Evolutionary conservation across 2,888 invertebrate genomes (phyloP), one percentile per base, ranked within the genome.

Genomic region (Chrysopilus asiliformis): DNA sequence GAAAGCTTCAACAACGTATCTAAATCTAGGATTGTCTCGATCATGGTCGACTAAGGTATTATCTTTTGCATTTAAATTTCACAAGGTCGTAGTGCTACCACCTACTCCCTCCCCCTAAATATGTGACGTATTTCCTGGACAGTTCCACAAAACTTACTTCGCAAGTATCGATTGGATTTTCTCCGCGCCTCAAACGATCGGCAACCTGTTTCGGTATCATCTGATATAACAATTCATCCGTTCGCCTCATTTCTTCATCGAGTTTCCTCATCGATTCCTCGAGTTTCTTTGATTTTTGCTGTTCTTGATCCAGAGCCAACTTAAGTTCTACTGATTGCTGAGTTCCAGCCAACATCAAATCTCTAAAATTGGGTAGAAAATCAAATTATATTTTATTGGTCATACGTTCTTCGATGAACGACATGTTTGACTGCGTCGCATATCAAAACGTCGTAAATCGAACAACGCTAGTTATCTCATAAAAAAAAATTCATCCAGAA

Each of bases 121-220:
- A n/a, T n/a, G n/a, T n/a, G n/a, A n/a, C n/a, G n/a, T n/a, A n/a
- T n/a, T n/a, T n/a, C n/a, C n/a, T n/a, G n/a, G n/a, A n/a, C n/a
- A n/a, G 28, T 13, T 14, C 12, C 12, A 2, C n/a, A 25, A 13
- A 34, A 34, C 53, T 54, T 45, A 95, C 95, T 76, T 97, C 90
- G 58, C 95, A 97, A 10, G 95, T 95, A 50, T 89, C 90, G 35
- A 94, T 90, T 0, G 95, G 87, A 53, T 86, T 89, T 61, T 89
- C 90, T n/a, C 97, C 97, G 36, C 82, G 80, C 46, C 95, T 66
- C 36, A 97, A 68, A 31, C 93, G 69, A 60, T 94, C 94, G 0
- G 95, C 95, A 4, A 97, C 95, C 56, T 91, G 87, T 58, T 91
- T 93, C 19, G 97, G 97, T 68, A 97, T 94, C 94, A 97, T 95